Evolutionary conservation across 2,113 vertebrate genomes (phyloP).

Genomic region (Bombycilla garrulus): DNA sequence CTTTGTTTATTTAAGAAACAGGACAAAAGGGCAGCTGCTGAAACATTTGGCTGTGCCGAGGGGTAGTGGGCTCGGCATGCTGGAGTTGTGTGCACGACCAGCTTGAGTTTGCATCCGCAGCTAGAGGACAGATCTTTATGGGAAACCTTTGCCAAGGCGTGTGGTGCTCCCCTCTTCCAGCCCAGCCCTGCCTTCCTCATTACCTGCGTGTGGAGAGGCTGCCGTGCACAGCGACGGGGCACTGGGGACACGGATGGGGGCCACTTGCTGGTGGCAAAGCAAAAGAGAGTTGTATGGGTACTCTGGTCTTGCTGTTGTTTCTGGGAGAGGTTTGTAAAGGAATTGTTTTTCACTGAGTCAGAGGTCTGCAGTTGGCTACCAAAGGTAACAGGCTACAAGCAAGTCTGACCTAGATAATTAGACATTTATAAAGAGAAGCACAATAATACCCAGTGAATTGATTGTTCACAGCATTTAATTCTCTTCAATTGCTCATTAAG

Average conservation of each 20-base stretch:
- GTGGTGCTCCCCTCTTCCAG: constrained; percentile 40
- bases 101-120: constrained; percentile 91
- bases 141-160: constrained; percentile 83
- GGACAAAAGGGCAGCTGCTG: constrained; percentile 99
- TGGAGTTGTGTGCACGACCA: constrained; percentile 82
- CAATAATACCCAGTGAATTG: constrained; percentile 64
- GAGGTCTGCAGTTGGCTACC: constrained; percentile 31
- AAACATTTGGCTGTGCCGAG: constrained; percentile 99
- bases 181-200: constrained; percentile 56
- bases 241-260: fast-evolving
- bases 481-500: constrained; percentile 69
- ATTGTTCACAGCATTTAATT: constrained; percentile 70
- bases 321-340: background rate
- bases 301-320: background rate
- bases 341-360: background rate
- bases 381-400: constrained; percentile 21
- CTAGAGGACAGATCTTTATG: constrained; percentile 83
- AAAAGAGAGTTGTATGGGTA: background rate
- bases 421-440: constrained; percentile 61
- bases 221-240: fast-evolving
- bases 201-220: constrained; percentile 8
- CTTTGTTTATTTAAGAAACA: constrained; percentile 99
- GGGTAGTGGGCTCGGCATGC: constrained; percentile 91
- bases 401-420: constrained; percentile 68
- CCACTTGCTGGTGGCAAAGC: background rate